Percentiles rank a stretch among this genome's conserved stretches.
Conservation (phyloP, 1,140 invertebrate genomes). For the Caenorhabditis tropicalis region DNA sequence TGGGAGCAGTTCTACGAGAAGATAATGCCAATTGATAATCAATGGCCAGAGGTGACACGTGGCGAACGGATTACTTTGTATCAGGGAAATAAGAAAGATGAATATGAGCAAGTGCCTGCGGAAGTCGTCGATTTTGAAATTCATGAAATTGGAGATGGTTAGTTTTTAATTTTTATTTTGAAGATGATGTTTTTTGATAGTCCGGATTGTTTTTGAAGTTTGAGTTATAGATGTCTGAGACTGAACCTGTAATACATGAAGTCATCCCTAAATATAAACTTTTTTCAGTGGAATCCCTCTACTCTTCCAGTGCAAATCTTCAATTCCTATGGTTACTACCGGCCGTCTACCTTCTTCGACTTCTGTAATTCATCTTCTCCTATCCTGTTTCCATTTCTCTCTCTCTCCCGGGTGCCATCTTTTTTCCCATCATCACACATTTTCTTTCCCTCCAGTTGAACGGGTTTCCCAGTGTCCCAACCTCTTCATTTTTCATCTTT, state of each 20-base stretch:
- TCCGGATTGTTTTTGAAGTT: too few species aligned
- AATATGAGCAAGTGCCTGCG: constrained; percentile 39
- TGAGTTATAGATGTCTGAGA: background rate
- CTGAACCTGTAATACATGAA: background rate
- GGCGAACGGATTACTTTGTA: constrained; percentile 43
- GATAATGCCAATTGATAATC: constrained; percentile 36
- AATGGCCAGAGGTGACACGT: constrained; percentile 35
- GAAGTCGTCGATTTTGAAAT: constrained; percentile 47
- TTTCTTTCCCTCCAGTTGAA: background rate
- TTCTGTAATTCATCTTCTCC: background rate
- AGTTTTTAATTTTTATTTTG: background rate
- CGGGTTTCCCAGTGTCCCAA: background rate
- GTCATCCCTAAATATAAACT: background rate
- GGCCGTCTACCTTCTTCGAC: background rate
- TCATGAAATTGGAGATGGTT: constrained; percentile 55
- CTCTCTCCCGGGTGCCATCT: constrained; percentile 17
- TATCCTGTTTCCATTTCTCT: too few species aligned
- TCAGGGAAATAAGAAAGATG: constrained; percentile 45
- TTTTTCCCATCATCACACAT: background rate
- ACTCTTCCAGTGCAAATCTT: background rate
- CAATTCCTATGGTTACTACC: background rate
- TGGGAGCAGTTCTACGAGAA: constrained; percentile 47
- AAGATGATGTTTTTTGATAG: background rate
- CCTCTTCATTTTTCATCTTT: background rate
- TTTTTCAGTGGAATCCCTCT: constrained; percentile 43